These are phyloP conservation scores for Drosophila baimaii DNA, from an alignment of 1,140 invertebrate genomes.

Conservation along the genomic window DNA sequence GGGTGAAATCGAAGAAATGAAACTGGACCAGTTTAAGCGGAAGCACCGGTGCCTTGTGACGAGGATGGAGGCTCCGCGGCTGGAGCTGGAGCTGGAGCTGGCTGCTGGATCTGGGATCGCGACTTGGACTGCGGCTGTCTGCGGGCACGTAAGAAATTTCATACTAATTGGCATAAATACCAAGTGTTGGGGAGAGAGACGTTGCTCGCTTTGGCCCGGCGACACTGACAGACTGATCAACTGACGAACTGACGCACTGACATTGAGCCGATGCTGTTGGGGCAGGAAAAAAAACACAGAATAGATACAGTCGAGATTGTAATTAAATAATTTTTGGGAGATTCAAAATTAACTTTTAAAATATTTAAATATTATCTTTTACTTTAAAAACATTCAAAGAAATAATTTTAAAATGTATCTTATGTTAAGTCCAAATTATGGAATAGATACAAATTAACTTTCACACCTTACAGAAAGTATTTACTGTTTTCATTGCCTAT, in stretches of 20 bases:
- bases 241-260: constrained; percentile 64
- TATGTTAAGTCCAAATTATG: too few species aligned
- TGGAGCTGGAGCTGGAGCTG: constrained; percentile 29
- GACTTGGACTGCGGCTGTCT: constrained; percentile 56
- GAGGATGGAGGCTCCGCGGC: constrained; percentile 42
- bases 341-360: neutral
- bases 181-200: constrained; percentile 77
- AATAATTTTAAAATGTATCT: too few species aligned
- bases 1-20: constrained; percentile 79
- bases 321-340: neutral
- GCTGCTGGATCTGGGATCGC: constrained; percentile 23
- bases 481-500: too few species aligned
- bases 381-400: neutral
- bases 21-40: constrained; percentile 84
- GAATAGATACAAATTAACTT: too few species aligned
- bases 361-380: too few species aligned
- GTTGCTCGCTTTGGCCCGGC: constrained; percentile 48
- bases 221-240: constrained; percentile 67
- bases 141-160: constrained; percentile 84
- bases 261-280: constrained; percentile 54
- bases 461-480: too few species aligned
- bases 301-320: constrained; percentile 16
- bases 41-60: constrained; percentile 61
- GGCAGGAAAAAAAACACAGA: constrained; percentile 11
- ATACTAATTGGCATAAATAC: constrained; percentile 85